These are phyloP conservation scores for Gyps fulvus DNA, from an alignment of 2,113 vertebrate genomes.

Conservation along the genomic window DNA sequence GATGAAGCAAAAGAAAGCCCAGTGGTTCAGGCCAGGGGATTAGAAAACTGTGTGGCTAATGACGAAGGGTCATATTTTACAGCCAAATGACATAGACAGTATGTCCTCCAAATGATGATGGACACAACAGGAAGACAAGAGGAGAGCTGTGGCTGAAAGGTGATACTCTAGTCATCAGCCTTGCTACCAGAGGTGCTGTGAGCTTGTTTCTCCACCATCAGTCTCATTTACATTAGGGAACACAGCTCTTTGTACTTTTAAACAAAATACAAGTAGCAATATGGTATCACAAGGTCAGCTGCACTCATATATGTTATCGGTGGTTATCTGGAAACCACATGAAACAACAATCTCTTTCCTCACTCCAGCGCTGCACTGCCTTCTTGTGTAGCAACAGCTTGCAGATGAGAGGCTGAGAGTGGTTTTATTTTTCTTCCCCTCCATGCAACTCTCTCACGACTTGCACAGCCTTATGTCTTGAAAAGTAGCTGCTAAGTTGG, in stretches of 20 bases:
- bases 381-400: not conserved
- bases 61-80: not conserved
- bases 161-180: not conserved
- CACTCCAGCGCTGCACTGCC: not conserved
- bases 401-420: not conserved
- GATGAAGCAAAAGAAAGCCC: not conserved
- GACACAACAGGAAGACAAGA: not conserved
- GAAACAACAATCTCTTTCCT: not conserved
- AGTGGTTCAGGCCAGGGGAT: not conserved
- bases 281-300: not conserved
- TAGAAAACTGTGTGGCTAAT: not conserved
- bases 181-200: not conserved
- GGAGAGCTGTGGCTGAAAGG: not conserved
- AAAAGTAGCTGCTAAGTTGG: not conserved
- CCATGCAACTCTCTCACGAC: not conserved
- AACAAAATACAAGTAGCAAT: not conserved
- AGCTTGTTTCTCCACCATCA: not conserved
- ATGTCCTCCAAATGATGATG: not conserved
- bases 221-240: not conserved
- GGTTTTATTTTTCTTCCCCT: not conserved
- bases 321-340: constrained; percentile 29
- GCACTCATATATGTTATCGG: not conserved
- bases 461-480: not conserved
- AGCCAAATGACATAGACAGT: not conserved
- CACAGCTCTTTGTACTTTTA: not conserved